Evolutionary conservation across 2,113 vertebrate genomes (phyloP).

Genomic region (Spilogale gracilis): DNA sequence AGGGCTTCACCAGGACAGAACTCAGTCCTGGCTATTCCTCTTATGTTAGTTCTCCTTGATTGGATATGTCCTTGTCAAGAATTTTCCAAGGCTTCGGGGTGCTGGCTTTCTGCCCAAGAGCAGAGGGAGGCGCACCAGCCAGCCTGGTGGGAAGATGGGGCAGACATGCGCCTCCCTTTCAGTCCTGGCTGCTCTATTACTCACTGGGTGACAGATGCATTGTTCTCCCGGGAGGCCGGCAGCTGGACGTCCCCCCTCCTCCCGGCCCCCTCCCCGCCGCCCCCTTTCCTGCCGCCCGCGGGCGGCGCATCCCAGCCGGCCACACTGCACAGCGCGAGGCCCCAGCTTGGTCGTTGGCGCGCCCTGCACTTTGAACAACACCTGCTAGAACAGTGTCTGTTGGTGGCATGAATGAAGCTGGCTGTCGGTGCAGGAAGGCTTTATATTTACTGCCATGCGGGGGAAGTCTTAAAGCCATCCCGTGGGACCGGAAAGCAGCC

Average conservation of each 20-base stretch:
- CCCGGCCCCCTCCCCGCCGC: neutral
- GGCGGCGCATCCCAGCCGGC: neutral
- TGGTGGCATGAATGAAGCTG: neutral
- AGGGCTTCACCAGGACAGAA: neutral
- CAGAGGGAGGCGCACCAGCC: slow-evolving; percentile 1
- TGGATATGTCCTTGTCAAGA: neutral
- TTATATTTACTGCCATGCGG: neutral
- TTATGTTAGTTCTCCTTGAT: too few species aligned
- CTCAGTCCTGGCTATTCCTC: neutral
- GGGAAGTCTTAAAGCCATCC: neutral
- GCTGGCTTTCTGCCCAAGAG: slow-evolving; percentile 52
- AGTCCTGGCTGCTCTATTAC: neutral
- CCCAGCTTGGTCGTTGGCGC: neutral
- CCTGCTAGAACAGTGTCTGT: neutral
- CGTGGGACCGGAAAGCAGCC: neutral
- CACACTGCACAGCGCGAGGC: neutral
- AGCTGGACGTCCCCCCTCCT: neutral
- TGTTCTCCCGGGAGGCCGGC: neutral
- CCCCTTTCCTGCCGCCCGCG: neutral
- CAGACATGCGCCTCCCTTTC: slow-evolving; percentile 30
- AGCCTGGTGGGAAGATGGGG: slow-evolving; percentile 42
- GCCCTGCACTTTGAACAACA: neutral
- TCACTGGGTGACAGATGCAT: slow-evolving; percentile 63
- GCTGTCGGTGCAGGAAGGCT: neutral
- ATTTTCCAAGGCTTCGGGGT: neutral